Evolutionary conservation across 1,140 invertebrate genomes (phyloP), one percentile per base, ranked within the genome.

Genomic region (Drosophila santomea): DNA sequence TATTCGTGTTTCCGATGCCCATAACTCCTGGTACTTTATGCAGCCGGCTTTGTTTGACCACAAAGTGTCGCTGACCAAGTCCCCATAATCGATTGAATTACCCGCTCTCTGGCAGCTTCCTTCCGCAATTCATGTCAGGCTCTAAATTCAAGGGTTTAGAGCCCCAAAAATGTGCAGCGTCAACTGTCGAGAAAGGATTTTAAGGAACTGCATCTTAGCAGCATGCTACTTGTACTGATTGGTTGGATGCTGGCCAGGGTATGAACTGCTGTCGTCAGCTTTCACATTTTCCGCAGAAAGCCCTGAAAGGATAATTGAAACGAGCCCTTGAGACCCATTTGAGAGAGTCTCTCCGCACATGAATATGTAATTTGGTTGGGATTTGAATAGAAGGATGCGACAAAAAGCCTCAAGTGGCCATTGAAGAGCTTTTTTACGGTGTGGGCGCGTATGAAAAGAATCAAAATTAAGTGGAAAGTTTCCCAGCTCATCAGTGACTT

Each of bases 21-120:
- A 77, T 77, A 77, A 77, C 63, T 77, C 64, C 71, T 78, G 55
- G 43, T 20, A 45, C 64, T 77, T 77, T 77, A 77, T 77, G 72
- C 60, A 35, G 43, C 60, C 63, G 63, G 28, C 71, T 43, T 74
- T 77, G 74, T 77, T 62, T 78, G 73, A 59, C 74, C 64, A 78
- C 74, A 78, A 68, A 78, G 43, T 51, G 74, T 61, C 47, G 47
- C 69, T 55, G 67, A 32, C 57, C 72, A 50, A 47, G 54, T 51
- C 51, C 15, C 51, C 17, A 35, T 23, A 71, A 68, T 67, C 64
- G 57, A 69, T 68, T 51, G 63, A 50, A 77, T 66, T 58, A 51
- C 54, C 25, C 20, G 55, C 41, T 36, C 17, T 8, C 11, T 41
- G 32, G 51, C 48, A 43, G 47, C 43, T 76, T 76, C 61, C 73